Evolutionary conservation across 1,140 invertebrate species (phyloP).

Genomic region (Artemia franciscana): DNA sequence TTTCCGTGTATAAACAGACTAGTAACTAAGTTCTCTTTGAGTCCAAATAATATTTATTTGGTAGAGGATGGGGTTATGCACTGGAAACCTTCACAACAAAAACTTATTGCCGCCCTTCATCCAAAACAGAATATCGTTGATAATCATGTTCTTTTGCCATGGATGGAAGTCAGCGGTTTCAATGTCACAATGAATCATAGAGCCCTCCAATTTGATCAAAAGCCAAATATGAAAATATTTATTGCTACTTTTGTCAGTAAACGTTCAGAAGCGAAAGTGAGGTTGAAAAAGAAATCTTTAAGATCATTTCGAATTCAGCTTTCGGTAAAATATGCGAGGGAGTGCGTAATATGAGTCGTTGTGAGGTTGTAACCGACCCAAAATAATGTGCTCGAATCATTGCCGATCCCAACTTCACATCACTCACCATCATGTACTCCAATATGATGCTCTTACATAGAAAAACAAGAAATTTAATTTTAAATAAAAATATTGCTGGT

Average conservation of each 20-base stretch:
- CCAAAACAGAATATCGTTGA: background rate
- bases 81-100: background rate
- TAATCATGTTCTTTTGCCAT: background rate
- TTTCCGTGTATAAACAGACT: background rate
- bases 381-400: background rate
- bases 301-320: background rate
- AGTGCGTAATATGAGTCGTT: background rate
- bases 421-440: background rate
- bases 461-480: background rate
- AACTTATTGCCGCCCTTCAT: background rate
- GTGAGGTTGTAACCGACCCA: background rate
- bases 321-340: background rate
- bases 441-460: background rate
- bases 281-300: background rate
- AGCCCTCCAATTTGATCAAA: background rate
- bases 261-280: background rate
- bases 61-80: background rate
- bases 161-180: background rate
- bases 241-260: background rate
- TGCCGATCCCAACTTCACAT: background rate
- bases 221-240: background rate
- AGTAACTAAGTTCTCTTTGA: background rate
- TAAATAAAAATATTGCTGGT: background rate
- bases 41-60: background rate
- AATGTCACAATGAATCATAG: background rate